Evolutionary conservation across 2,113 vertebrate species (phyloP).

Genomic region (Mus musculus): GRCm39 chrX:145705501-145706000

Average conservation of each 20-base stretch:
- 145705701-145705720: background rate
- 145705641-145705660: background rate
- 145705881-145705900: background rate
- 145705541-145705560: background rate
- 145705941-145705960: background rate
- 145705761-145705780: background rate
- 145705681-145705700: background rate
- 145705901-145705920: background rate
- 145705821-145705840: background rate
- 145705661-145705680: background rate
- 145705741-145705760: background rate
- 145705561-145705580: background rate
- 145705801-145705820: background rate
- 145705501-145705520: background rate
- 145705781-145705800: background rate
- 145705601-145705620: background rate
- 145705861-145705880: background rate
- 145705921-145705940: background rate
- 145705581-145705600: background rate
- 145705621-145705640: background rate
- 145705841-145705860: background rate
- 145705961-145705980: background rate
- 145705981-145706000: background rate
- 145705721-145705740: background rate
- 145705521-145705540: background rate